These are phyloP conservation scores for Gallinago undulata DNA, from an alignment of 2,113 vertebrate species.

Conservation along the genomic window DNA sequence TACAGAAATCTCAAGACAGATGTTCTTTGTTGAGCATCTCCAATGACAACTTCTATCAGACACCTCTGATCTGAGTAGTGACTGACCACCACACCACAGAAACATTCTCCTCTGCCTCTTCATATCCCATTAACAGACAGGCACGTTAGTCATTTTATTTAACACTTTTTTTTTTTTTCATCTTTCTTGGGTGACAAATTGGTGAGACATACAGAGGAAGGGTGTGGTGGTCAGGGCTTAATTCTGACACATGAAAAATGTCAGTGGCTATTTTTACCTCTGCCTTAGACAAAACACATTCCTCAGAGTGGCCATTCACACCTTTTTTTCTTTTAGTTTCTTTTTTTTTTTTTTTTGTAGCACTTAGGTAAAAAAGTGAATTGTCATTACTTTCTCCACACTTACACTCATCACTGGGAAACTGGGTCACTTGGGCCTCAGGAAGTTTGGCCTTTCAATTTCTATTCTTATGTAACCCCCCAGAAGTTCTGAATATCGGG, in stretches of 20 bases:
- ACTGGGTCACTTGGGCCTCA: background rate
- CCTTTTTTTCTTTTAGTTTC: background rate
- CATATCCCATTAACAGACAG: background rate
- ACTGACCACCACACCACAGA: background rate
- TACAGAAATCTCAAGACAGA: background rate
- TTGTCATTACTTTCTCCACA: background rate
- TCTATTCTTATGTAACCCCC: background rate
- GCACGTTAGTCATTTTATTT: background rate
- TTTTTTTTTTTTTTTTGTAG: background rate
- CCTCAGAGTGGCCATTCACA: background rate
- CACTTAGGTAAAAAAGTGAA: background rate
- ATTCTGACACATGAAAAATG: conserved; percentile 2
- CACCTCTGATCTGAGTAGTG: background rate
- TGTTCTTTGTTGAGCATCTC: background rate
- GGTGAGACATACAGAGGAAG: background rate
- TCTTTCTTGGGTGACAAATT: background rate
- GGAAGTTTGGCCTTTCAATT: background rate
- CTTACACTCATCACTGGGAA: background rate
- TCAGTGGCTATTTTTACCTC: conserved; percentile 38
- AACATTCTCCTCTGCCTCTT: background rate
- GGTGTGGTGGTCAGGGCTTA: background rate
- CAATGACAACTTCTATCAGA: background rate
- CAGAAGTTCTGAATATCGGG: background rate
- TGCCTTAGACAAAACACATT: background rate
- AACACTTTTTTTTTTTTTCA: background rate